Percentiles rank a stretch among this genome's conserved stretches.
Evolutionary conservation across 2,797 vertebrate species (phyloP).

Genomic region (Hippopotamyrus pictus): DNA sequence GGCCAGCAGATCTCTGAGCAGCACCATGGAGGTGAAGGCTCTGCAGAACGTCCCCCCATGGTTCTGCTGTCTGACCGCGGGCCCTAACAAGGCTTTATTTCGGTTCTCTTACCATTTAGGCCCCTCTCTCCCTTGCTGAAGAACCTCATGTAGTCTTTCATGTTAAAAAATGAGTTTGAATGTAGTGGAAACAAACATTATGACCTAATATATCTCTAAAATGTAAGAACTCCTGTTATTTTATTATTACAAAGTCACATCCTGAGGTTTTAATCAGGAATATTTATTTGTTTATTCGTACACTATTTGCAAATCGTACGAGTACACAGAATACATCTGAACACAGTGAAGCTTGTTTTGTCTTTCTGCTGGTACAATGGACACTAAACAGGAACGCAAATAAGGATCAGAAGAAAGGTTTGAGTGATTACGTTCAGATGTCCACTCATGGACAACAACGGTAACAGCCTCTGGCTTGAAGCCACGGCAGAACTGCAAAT

Average conservation of each 20-base stretch:
- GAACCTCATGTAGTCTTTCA: neutral
- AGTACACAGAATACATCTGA: neutral
- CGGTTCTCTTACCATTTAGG: neutral
- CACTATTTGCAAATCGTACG: neutral
- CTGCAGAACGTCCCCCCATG: neutral
- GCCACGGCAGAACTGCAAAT: neutral
- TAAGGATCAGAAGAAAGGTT: neutral
- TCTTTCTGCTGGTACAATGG: neutral
- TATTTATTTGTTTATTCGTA: neutral
- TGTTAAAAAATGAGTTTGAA: neutral
- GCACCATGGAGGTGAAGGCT: neutral
- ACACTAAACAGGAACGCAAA: slow-evolving; percentile 3
- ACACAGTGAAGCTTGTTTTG: neutral
- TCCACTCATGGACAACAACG: neutral
- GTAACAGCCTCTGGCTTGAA: neutral
- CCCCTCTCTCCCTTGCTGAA: neutral
- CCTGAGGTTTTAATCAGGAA: neutral
- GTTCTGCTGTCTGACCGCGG: neutral
- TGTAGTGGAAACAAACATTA: neutral
- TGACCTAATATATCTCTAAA: neutral
- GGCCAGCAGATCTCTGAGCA: neutral
- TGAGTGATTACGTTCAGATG: neutral
- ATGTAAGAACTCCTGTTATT: neutral
- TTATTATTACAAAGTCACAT: neutral
- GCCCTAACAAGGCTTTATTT: neutral